Base-by-base conservation (phyloP, 2,797 vertebrate species). In the Pantherophis alleghaniensis region DNA sequence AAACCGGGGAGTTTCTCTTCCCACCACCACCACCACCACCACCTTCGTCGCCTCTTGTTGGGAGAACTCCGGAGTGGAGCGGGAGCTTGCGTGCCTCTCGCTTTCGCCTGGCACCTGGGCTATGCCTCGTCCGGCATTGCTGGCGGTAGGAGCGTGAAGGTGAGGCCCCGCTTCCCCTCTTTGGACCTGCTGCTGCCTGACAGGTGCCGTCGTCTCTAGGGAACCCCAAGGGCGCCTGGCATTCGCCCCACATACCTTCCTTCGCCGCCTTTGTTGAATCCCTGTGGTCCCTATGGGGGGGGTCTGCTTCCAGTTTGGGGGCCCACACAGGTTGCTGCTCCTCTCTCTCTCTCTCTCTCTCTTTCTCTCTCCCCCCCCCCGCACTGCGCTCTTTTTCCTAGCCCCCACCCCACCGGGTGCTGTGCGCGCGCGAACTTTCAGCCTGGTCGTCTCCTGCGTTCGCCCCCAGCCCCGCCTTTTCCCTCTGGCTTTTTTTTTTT, bases 121-220 rank as follows among this genome's bases (percentile, higher is more conserved):
- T 47, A 66, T 93, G 95, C 47, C 91, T 79, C 2, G 28, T 32
- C 22, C 61, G 91, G 37, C 63, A 87, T 32, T 87, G 94, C 93
- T 90, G 26, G 83, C 88, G 14, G 12, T 28, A 16, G 90, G 91
- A 37, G 86, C 24, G 83, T 28, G 3, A 7, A 16, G 89, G 88
- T 93, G 93, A 91, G 89, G 20, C 86, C 56, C 63, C 91, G n/a
- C 11, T 57, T 90, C 26, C 26, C 90, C 26, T 26, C 51, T 47
- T 91, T 61, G 60, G 24, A 5, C 79, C 66, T 69, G 42, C 57
- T 12, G 60, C 9, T 51, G 86, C 93, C 95, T 96, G 94, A 97
- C 97, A 97, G 96, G 96, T 96, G 26, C 20, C 74, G 37, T 12
- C 61, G 26, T 10, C 55, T 88, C 7, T 88, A 4, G 3, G 13